Conservation (phyloP, 92 coral and sea anemone genomes). For the Porites cylindrica region DNA sequence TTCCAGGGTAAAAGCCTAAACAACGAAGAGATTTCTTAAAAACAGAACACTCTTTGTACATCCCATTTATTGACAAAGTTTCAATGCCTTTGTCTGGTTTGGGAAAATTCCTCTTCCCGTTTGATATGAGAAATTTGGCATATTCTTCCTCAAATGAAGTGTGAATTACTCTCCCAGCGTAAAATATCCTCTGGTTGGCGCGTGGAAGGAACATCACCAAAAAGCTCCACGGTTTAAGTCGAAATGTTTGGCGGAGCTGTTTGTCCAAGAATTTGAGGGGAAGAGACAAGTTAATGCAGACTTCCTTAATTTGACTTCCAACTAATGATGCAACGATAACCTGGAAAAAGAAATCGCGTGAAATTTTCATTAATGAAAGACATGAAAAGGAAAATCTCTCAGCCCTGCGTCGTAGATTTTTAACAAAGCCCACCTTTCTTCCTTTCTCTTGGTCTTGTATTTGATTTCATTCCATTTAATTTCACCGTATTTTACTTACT, state of each 20-base stretch:
- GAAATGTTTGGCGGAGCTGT: conserved; percentile 56
- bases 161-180: conserved; percentile 55
- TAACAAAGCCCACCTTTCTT: too few species aligned
- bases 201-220: conserved; percentile 53
- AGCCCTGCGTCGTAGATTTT: too few species aligned
- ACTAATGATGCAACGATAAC: conserved; percentile 60
- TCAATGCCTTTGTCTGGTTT: conserved; percentile 51
- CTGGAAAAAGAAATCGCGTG: conserved; percentile 4
- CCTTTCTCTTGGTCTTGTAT: too few species aligned
- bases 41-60: conserved; percentile 57
- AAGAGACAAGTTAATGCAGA: conserved; percentile 41
- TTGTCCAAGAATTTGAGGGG: conserved; percentile 50
- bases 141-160: conserved; percentile 58
- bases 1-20: conserved; percentile 58
- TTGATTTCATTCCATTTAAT: too few species aligned
- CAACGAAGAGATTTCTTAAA: conserved; percentile 57
- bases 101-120: conserved; percentile 67
- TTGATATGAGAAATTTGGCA: conserved; percentile 58
- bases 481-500: too few species aligned
- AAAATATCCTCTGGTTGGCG: conserved; percentile 34
- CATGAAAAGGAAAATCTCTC: not conserved
- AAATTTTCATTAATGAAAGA: not conserved
- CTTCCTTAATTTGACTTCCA: conserved; percentile 52
- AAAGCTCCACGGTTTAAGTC: conserved; percentile 57
- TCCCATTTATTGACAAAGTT: conserved; percentile 39